A percentile compares a stretch with the other conserved stretches of the same genome.
phyloP scores from a whole-genome alignment of 1,140 invertebrate genomes.

The Homarus americanus region DNA sequence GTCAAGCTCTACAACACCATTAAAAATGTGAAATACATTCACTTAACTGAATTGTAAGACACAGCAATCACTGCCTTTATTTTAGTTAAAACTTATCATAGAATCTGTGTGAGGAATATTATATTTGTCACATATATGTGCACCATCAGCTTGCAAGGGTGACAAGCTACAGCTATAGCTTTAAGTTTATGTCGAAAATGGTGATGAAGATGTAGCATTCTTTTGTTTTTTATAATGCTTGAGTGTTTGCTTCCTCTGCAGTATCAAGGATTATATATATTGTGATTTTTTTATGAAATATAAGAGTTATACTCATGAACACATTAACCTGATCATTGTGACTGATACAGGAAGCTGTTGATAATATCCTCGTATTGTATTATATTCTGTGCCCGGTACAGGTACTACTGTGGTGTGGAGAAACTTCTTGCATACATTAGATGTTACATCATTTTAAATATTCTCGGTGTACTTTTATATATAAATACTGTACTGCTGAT shows the following conservation, averaged over 20 bases:
- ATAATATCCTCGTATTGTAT: not conserved
- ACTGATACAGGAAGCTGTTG: not conserved
- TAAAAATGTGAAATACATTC: not conserved
- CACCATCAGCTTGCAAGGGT: not conserved
- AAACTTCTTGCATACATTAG: not conserved
- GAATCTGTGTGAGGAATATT: not conserved
- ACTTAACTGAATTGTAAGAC: not conserved
- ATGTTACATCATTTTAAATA: not conserved
- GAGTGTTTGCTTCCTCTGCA: not conserved
- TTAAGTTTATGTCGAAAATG: not conserved
- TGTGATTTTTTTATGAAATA: not conserved
- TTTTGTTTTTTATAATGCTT: not conserved
- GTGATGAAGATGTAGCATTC: not conserved
- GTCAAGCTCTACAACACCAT: not conserved
- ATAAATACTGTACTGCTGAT: not conserved
- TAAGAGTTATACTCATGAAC: too few relatives aligned
- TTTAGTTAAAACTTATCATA: not conserved
- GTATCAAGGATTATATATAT: not conserved
- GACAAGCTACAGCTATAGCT: not conserved
- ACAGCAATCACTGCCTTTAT: not conserved
- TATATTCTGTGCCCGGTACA: not conserved
- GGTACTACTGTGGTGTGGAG: not conserved
- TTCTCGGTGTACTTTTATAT: not conserved
- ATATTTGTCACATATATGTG: not conserved
- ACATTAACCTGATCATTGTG: not conserved